Evolutionary conservation across 2,888 invertebrate genomes (phyloP).

Genomic region (Lutraria lutraria): DNA sequence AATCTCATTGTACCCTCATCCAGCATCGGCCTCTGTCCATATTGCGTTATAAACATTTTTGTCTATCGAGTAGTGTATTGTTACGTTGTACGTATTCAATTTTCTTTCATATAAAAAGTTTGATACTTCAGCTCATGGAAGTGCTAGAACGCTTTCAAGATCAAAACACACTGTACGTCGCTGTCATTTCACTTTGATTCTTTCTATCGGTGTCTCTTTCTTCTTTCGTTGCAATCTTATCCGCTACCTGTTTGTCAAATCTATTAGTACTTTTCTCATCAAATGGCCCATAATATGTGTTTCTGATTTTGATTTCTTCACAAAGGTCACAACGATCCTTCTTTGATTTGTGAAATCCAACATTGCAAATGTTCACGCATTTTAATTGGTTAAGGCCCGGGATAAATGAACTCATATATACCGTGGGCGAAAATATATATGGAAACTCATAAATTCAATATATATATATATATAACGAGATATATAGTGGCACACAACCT

Average conservation of each 20-base stretch:
- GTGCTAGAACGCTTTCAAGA: constrained; percentile 27
- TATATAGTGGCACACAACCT: neutral
- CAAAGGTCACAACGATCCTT: constrained; percentile 25
- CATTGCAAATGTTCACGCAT: constrained; percentile 23
- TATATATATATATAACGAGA: neutral
- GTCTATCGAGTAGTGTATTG: constrained; percentile 38
- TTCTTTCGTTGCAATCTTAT: constrained; percentile 7
- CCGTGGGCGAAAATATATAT: neutral
- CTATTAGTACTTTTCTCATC: neutral
- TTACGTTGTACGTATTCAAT: constrained; percentile 38
- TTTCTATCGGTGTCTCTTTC: constrained; percentile 35
- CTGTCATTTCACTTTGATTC: no score
- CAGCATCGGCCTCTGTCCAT: constrained; percentile 35
- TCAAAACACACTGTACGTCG: constrained; percentile 27
- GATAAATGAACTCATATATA: neutral
- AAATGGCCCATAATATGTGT: neutral
- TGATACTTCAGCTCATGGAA: constrained; percentile 33
- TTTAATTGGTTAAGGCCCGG: neutral
- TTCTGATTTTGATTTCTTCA: constrained; percentile 16
- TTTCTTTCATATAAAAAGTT: no score
- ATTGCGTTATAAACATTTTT: constrained; percentile 39
- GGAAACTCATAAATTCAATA: neutral
- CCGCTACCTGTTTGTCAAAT: neutral
- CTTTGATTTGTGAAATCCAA: constrained; percentile 34
- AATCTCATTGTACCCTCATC: neutral